These are phyloP conservation scores for Troides oblongomaculatus DNA, from an alignment of 2,888 invertebrate species.

Conservation along the genomic window DNA sequence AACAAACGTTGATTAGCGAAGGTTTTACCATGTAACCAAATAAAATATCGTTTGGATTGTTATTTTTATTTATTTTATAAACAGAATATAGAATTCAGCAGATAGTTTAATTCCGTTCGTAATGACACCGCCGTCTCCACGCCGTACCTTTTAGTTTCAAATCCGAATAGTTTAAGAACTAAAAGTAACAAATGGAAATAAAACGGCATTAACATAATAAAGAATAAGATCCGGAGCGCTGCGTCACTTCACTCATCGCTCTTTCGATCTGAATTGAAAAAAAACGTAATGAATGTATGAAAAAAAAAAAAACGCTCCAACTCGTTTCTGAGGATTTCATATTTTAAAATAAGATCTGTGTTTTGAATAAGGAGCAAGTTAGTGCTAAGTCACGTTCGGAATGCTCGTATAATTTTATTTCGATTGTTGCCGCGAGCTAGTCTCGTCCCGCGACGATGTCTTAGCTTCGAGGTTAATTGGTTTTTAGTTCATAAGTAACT, in stretches of 20 bases:
- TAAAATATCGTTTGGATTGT: too few species aligned
- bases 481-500: not conserved
- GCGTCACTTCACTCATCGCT: slow-evolving; percentile 59
- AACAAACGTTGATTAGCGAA: too few species aligned
- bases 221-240: slow-evolving; percentile 47
- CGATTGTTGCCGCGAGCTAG: slow-evolving; percentile 20
- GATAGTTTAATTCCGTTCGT: too few species aligned
- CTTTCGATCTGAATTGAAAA: slow-evolving; percentile 46
- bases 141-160: slow-evolving; percentile 3
- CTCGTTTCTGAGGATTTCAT: slow-evolving; percentile 70
- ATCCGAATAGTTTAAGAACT: slow-evolving; percentile 17
- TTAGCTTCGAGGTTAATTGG: not conserved
- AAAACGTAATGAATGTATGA: slow-evolving; percentile 33
- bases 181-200: slow-evolving; percentile 6
- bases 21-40: too few species aligned
- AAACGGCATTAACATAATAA: slow-evolving; percentile 27
- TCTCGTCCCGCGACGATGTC: slow-evolving; percentile 6
- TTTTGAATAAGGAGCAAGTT: slow-evolving; percentile 61
- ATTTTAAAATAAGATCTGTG: slow-evolving; percentile 70
- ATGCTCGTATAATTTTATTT: slow-evolving; percentile 23
- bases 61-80: too few species aligned
- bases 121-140: not conserved
- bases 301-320: slow-evolving; percentile 45
- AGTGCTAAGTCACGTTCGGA: slow-evolving; percentile 65
- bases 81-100: too few species aligned